Conservation (phyloP, 2,888 invertebrate species). For the Emesis russula region DNA sequence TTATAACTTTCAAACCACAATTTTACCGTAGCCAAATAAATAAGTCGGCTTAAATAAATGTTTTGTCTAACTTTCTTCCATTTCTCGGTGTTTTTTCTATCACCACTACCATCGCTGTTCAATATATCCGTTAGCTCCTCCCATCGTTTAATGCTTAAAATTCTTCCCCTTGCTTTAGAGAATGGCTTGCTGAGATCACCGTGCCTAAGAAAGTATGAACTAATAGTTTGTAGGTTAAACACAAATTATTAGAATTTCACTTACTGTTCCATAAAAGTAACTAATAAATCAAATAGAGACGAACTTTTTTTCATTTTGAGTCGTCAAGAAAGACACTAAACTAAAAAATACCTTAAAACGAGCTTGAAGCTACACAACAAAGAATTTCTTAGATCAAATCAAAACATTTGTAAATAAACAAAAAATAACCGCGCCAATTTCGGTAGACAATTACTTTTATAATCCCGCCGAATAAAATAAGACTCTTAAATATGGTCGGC, state of each 20-base stretch:
- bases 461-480: too few relatives aligned
- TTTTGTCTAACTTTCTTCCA: constrained; percentile 76
- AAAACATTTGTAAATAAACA: too few relatives aligned
- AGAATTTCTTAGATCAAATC: too few relatives aligned
- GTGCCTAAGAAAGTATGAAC: constrained; percentile 30
- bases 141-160: constrained; percentile 59
- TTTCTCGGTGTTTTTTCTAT: constrained; percentile 70
- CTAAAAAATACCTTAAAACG: too few relatives aligned
- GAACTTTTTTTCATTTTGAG: constrained; percentile 47
- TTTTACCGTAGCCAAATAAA: neutral
- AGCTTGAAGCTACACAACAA: too few relatives aligned
- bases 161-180: constrained; percentile 39
- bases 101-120: constrained; percentile 73
- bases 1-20: too few relatives aligned
- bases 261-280: constrained; percentile 40
- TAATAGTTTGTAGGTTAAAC: too few relatives aligned
- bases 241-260: neutral
- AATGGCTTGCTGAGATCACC: constrained; percentile 53
- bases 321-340: too few relatives aligned
- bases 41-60: too few relatives aligned
- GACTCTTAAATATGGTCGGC: too few relatives aligned
- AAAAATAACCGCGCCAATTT: too few relatives aligned
- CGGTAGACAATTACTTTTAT: too few relatives aligned
- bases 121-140: constrained; percentile 57
- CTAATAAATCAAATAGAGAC: constrained; percentile 39